Evolutionary conservation across 1,140 invertebrate genomes (phyloP).

Genomic region (Propsilocerus akamusi): DNA sequence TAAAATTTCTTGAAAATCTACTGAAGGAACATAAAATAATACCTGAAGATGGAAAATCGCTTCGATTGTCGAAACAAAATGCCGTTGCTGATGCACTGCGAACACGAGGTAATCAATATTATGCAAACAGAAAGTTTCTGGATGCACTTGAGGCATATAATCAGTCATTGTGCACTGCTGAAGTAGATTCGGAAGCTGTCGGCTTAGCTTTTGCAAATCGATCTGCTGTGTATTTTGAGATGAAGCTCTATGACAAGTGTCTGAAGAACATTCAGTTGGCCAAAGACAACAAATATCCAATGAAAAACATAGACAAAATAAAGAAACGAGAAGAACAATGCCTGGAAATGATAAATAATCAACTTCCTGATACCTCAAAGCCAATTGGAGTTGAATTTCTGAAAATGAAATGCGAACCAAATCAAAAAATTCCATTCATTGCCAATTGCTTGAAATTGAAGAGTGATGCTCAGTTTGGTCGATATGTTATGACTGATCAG

Average conservation of each 20-base stretch:
- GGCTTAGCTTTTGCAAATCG: constrained; percentile 3
- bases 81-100: neutral
- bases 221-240: neutral
- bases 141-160: neutral
- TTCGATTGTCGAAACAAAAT: neutral
- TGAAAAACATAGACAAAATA: neutral
- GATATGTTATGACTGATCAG: neutral
- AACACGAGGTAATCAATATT: neutral
- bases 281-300: neutral
- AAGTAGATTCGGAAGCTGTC: neutral
- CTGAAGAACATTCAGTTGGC: constrained; percentile 1
- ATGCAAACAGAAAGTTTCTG: neutral
- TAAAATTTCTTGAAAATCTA: neutral
- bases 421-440: neutral
- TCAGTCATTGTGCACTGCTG: neutral
- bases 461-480: neutral
- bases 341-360: neutral
- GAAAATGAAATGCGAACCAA: neutral
- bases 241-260: neutral
- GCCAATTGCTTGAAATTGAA: neutral
- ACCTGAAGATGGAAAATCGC: neutral
- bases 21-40: neutral
- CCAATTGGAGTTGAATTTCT: neutral
- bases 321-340: neutral
- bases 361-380: neutral